phyloP scores from a whole-genome alignment of 2,113 vertebrate species.

The Entelurus aequoreus region DNA sequence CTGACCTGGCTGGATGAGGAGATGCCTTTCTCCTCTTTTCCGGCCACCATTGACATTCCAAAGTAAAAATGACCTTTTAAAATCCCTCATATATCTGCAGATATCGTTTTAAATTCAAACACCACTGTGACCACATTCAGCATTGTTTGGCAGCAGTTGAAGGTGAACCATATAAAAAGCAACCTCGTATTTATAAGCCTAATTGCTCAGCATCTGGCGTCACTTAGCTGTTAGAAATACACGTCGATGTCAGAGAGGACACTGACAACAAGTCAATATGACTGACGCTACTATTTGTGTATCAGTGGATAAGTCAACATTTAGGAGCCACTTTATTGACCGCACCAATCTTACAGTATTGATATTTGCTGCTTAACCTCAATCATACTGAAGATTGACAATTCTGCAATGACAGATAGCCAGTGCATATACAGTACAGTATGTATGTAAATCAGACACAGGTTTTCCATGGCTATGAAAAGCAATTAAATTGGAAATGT shows the following conservation, averaged over 20 bases:
- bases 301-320: constrained; percentile 4
- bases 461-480: too few relatives aligned
- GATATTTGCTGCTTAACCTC: not conserved
- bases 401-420: too few relatives aligned
- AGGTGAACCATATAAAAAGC: constrained; percentile 52
- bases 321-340: not conserved
- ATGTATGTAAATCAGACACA: too few relatives aligned
- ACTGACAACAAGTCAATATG: constrained; percentile 10
- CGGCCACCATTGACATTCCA: not conserved
- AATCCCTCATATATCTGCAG: not conserved
- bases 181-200: constrained; percentile 56
- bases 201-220: constrained; percentile 68
- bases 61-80: not conserved
- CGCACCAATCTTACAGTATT: not conserved
- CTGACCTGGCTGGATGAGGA: not conserved
- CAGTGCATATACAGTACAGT: too few relatives aligned
- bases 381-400: not conserved
- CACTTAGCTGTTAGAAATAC: constrained; percentile 51
- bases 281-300: constrained; percentile 6
- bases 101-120: not conserved
- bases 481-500: too few relatives aligned
- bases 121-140: not conserved
- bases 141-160: constrained; percentile 39
- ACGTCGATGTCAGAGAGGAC: constrained; percentile 51
- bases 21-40: not conserved